A percentile compares a stretch with the other conserved stretches of the same genome.
phyloP scores from a whole-genome alignment of 2,113 vertebrate genomes.

The Raja brachyura region DNA sequence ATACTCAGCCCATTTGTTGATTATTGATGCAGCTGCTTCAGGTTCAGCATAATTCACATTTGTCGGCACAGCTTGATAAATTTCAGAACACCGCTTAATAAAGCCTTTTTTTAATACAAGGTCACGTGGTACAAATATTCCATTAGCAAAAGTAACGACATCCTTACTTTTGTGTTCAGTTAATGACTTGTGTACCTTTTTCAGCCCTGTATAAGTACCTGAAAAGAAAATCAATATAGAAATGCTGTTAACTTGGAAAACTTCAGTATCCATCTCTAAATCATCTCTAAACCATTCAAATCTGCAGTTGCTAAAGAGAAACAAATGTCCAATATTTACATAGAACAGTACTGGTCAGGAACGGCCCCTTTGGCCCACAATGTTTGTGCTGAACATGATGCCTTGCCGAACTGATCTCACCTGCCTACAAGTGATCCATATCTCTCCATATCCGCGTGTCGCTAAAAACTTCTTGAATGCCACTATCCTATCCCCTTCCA shows the following conservation, averaged over 20 bases:
- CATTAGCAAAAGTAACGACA: slow-evolving; percentile 77
- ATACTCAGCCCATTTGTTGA: slow-evolving; percentile 85
- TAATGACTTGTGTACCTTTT: slow-evolving; percentile 80
- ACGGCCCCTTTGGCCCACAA: no score
- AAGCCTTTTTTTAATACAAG: slow-evolving; percentile 73
- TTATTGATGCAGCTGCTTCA: slow-evolving; percentile 62
- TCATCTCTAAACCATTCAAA: background rate
- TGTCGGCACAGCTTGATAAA: slow-evolving; percentile 74
- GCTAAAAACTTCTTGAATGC: no score
- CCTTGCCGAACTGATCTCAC: no score
- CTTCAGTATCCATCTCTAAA: background rate
- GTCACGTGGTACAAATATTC: slow-evolving; percentile 70
- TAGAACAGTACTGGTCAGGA: no score
- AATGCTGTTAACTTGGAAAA: background rate
- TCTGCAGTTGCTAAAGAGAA: background rate
- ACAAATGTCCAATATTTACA: background rate
- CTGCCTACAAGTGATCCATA: no score
- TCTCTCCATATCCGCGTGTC: no score
- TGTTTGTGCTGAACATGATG: no score
- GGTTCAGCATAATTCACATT: slow-evolving; percentile 68
- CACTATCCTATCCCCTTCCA: no score
- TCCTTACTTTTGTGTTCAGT: slow-evolving; percentile 81
- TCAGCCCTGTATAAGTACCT: slow-evolving; percentile 85
- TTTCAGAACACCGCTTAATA: slow-evolving; percentile 70
- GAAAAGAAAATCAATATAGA: slow-evolving; percentile 45